phyloP scores from a whole-genome alignment of 2,113 vertebrate genomes.

The Labrus mixtus region DNA sequence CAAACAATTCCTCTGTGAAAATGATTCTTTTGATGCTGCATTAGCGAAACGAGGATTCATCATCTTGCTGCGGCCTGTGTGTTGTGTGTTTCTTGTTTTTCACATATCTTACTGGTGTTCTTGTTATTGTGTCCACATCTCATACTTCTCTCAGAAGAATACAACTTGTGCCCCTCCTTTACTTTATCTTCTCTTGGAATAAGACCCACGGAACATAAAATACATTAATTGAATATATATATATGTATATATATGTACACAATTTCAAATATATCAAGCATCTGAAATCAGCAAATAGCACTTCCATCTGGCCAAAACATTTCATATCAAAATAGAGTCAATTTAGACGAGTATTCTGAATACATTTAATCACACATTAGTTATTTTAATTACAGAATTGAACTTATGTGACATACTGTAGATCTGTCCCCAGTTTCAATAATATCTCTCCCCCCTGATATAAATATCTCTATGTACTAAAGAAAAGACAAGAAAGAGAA shows the following conservation, averaged over 20 bases:
- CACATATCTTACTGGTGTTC: slow-evolving; percentile 14
- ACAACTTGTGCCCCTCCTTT: slow-evolving; percentile 33
- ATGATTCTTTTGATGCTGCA: neutral
- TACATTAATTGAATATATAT: slow-evolving; percentile 47
- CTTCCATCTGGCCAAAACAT: slow-evolving; percentile 59
- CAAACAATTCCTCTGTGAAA: neutral
- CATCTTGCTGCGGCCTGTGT: slow-evolving; percentile 7
- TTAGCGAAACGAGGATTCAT: neutral
- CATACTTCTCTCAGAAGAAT: slow-evolving; percentile 10
- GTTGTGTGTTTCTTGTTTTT: slow-evolving; percentile 13
- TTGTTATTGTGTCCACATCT: slow-evolving; percentile 42
- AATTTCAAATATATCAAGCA: slow-evolving; percentile 53
- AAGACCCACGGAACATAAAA: slow-evolving; percentile 51
- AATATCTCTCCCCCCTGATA: slow-evolving; percentile 51
- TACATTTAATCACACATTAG: slow-evolving; percentile 75
- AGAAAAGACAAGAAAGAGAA: slow-evolving; percentile 55
- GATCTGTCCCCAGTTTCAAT: slow-evolving; percentile 50
- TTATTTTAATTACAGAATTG: slow-evolving; percentile 75
- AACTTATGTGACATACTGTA: slow-evolving; percentile 61
- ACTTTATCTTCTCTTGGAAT: slow-evolving; percentile 12
- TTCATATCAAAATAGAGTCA: slow-evolving; percentile 72
- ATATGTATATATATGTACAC: slow-evolving; percentile 15
- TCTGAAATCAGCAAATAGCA: slow-evolving; percentile 52
- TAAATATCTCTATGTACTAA: slow-evolving; percentile 75
- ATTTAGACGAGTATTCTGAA: slow-evolving; percentile 68